phyloP scores from a whole-genome alignment of 2,797 vertebrate genomes.

The Pseudocheirus occidentalis region DNA sequence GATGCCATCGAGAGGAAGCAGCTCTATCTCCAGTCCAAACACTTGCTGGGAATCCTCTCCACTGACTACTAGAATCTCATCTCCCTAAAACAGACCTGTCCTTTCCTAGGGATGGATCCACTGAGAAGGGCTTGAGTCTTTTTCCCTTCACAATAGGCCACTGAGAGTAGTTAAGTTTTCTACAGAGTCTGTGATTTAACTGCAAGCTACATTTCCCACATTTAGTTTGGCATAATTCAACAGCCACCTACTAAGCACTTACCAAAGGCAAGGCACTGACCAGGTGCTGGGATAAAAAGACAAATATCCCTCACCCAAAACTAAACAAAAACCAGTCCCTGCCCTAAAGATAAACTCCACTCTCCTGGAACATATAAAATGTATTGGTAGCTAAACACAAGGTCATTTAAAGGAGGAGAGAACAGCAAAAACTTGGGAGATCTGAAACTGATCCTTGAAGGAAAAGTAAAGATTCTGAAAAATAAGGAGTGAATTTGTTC shows the following conservation, averaged over 20 bases:
- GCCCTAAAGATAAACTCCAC: not conserved
- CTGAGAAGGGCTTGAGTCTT: not conserved
- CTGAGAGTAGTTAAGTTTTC: not conserved
- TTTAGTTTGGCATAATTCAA: not conserved
- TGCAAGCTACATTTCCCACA: not conserved
- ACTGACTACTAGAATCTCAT: not conserved
- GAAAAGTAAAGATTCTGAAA: not conserved
- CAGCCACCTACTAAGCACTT: not conserved
- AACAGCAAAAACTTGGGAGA: not conserved
- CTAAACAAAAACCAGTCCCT: not conserved
- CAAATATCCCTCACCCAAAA: too few species aligned
- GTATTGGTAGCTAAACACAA: not conserved
- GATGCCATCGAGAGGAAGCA: not conserved
- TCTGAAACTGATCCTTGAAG: not conserved
- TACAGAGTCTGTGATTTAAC: not conserved
- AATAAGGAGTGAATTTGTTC: not conserved
- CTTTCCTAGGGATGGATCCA: not conserved
- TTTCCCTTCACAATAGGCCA: not conserved
- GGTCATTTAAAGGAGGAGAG: not conserved
- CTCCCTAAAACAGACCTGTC: not conserved
- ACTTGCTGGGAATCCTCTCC: not conserved
- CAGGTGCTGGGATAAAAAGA: not conserved
- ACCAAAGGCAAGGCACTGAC: not conserved
- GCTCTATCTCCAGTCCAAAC: not conserved
- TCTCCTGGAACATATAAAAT: not conserved